A percentile compares a stretch with the other conserved stretches of the same genome.
phyloP scores from a whole-genome alignment of 2,113 vertebrate genomes.

The Eudyptes chrysolophus region DNA sequence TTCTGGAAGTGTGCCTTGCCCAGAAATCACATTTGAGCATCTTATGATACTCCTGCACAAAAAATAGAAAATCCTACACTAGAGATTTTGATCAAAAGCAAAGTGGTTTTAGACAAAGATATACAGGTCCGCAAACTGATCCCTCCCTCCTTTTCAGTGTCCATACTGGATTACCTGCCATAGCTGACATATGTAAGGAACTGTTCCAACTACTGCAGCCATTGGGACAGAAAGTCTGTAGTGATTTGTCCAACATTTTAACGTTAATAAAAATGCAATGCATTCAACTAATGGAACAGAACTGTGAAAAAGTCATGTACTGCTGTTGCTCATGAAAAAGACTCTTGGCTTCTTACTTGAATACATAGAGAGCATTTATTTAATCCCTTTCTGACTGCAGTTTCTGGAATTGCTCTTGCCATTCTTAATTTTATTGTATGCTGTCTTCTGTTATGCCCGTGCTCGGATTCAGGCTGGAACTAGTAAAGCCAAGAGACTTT shows the following conservation, averaged over 20 bases:
- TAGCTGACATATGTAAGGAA: not conserved
- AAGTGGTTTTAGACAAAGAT: slow-evolving; percentile 1
- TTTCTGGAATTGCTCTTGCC: not conserved
- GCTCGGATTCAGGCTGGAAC: not conserved
- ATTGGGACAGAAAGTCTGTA: not conserved
- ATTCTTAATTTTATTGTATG: not conserved
- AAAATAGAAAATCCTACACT: not conserved
- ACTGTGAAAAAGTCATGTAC: not conserved
- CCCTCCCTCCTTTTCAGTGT: not conserved
- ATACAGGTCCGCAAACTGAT: not conserved
- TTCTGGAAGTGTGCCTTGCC: slow-evolving; percentile 29
- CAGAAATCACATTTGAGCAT: slow-evolving; percentile 41
- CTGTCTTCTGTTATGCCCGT: not conserved
- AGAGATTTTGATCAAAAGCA: slow-evolving; percentile 11
- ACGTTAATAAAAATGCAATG: not conserved
- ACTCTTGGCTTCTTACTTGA: not conserved
- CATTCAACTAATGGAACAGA: not conserved
- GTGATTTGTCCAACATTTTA: not conserved
- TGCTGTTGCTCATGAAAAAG: not conserved
- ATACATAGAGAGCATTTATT: not conserved
- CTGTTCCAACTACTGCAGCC: not conserved
- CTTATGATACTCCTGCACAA: slow-evolving; percentile 3
- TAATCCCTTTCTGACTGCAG: not conserved
- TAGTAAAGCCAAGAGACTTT: not conserved
- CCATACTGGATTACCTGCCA: not conserved